Evolutionary conservation across 2,888 invertebrate genomes (phyloP).

Genomic region (Lacanobia oleracea): DNA sequence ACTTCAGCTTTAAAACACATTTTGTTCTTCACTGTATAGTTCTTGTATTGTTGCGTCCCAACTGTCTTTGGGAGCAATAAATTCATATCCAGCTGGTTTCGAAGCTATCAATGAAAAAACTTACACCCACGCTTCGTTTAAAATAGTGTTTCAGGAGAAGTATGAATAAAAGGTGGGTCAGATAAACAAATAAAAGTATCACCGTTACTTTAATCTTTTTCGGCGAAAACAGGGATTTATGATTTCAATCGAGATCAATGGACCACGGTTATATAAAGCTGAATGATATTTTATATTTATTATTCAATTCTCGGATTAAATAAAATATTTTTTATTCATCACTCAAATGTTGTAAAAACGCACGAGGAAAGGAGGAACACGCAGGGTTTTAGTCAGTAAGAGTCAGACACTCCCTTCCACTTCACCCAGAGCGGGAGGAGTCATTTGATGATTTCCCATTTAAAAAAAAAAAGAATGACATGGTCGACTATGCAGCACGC

Average conservation of each 20-base stretch:
- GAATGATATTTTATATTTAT: neutral
- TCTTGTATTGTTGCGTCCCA: too few relatives aligned
- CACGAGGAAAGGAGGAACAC: too few relatives aligned
- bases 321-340: neutral
- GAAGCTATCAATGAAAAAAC: constrained; percentile 1
- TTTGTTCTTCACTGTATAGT: too few relatives aligned
- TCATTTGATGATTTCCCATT: too few relatives aligned
- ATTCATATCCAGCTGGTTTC: neutral
- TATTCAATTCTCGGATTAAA: neutral
- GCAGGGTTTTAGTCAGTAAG: too few relatives aligned
- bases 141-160: neutral
- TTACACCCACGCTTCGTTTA: neutral
- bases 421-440: too few relatives aligned
- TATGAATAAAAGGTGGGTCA: neutral
- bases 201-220: constrained; percentile 14
- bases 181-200: constrained; percentile 36
- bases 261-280: constrained; percentile 5
- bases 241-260: constrained; percentile 15
- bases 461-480: too few relatives aligned
- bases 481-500: too few relatives aligned
- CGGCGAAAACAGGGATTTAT: constrained; percentile 20
- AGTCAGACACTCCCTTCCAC: too few relatives aligned
- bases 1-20: too few relatives aligned
- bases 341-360: too few relatives aligned
- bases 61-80: neutral